Evolutionary conservation across 2,888 invertebrate species (phyloP).

Genomic region (Xanthorhoe designata): DNA sequence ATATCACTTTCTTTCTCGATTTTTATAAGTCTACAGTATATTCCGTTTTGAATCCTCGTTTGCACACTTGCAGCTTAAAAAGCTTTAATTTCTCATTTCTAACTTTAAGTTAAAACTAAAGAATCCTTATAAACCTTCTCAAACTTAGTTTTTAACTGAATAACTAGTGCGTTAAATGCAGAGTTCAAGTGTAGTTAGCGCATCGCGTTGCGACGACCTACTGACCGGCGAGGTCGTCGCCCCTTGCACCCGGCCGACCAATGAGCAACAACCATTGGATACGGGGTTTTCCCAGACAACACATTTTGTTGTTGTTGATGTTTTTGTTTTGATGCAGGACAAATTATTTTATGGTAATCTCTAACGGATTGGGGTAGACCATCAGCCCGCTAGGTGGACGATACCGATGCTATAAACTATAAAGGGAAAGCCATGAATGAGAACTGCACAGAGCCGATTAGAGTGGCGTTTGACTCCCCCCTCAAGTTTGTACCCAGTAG

Average conservation of each 20-base stretch:
- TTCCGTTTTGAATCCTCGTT: no score
- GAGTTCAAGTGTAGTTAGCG: conserved; percentile 73
- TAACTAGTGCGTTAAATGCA: conserved; percentile 44
- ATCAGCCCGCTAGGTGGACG: no score
- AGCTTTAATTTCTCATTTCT: no score
- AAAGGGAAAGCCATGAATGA: no score
- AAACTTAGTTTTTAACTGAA: conserved; percentile 6
- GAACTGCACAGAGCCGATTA: no score
- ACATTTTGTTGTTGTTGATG: not conserved
- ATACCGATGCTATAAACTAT: no score
- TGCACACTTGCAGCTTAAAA: no score
- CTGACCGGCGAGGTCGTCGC: conserved; percentile 73
- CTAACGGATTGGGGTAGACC: no score
- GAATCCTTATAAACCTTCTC: not conserved
- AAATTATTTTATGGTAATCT: not conserved
- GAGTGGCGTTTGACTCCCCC: no score
- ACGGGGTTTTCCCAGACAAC: not conserved
- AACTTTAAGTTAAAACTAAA: not conserved
- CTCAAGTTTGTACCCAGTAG: no score
- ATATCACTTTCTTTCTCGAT: no score
- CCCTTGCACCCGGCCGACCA: conserved; percentile 65
- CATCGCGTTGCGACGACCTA: conserved; percentile 71
- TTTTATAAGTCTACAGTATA: no score
- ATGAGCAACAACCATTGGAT: conserved; percentile 14
- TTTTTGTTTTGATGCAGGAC: not conserved